Conservation (phyloP, 2,888 invertebrate genomes). For the Aphidoletes aphidimyza region DNA sequence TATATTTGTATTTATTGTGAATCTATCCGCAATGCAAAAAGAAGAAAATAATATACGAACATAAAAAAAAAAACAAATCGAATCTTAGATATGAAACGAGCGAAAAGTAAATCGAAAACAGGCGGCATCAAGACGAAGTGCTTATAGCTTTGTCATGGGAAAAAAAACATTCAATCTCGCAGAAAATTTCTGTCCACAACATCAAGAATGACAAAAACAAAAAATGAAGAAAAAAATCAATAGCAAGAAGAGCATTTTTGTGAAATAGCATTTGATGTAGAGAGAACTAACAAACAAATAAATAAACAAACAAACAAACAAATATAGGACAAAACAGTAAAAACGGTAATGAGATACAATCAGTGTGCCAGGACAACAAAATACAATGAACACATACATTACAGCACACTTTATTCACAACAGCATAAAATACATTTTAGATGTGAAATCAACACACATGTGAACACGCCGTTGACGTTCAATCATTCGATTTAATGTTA, state of each 20-base stretch:
- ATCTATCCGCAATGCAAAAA: slow-evolving; percentile 17
- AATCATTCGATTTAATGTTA: slow-evolving; percentile 1
- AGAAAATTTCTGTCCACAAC: neutral
- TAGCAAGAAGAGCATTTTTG: neutral
- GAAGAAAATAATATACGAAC: no score
- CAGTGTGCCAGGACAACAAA: slow-evolving; percentile 19
- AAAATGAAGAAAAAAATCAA: neutral
- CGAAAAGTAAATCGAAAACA: neutral
- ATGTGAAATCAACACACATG: slow-evolving; percentile 39
- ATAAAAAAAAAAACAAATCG: neutral
- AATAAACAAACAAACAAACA: no score
- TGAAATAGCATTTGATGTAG: slow-evolving; percentile 44
- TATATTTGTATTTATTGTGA: slow-evolving; percentile 40
- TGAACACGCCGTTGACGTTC: slow-evolving; percentile 9
- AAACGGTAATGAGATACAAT: slow-evolving; percentile 17
- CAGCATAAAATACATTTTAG: neutral
- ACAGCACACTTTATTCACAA: no score
- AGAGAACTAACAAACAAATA: no score
- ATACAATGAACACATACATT: neutral
- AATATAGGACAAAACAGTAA: neutral
- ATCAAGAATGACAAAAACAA: no score
- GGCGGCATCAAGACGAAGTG: neutral
- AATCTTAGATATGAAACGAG: neutral
- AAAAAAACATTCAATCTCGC: slow-evolving; percentile 26
- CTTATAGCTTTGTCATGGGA: neutral